These are phyloP conservation scores for Procambarus virginalis DNA, from an alignment of 1,140 invertebrate species.

Conservation along the genomic window DNA sequence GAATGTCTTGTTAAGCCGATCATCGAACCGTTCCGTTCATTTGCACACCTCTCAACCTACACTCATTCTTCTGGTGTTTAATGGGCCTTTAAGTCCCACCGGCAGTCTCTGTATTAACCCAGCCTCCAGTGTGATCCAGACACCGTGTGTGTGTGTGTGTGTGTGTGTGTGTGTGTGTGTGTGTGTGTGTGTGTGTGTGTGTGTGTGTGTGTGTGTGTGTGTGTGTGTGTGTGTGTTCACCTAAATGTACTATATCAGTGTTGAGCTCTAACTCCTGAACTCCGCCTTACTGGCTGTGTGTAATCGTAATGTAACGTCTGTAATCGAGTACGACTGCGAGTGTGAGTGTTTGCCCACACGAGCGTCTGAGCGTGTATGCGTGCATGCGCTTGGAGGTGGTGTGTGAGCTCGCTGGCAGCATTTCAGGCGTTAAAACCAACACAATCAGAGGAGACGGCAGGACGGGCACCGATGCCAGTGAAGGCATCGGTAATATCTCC, in stretches of 20 bases:
- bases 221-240: background rate
- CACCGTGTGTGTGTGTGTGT: constrained; percentile 16
- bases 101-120: background rate
- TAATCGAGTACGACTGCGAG: too few relatives aligned
- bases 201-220: constrained; percentile 9
- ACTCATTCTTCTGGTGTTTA: background rate
- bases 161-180: constrained; percentile 25
- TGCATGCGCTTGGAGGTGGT: too few relatives aligned
- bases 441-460: too few relatives aligned
- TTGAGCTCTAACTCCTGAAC: background rate
- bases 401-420: too few relatives aligned
- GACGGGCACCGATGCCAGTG: too few relatives aligned
- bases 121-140: too few relatives aligned
- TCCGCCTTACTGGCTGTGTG: too few relatives aligned
- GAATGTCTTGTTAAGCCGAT: background rate
- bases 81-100: background rate
- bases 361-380: too few relatives aligned
- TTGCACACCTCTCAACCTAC: background rate
- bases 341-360: too few relatives aligned
- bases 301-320: too few relatives aligned
- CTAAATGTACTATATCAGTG: background rate
- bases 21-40: background rate
- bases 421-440: too few relatives aligned
- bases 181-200: constrained; percentile 11
- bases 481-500: too few relatives aligned